phyloP scores from a whole-genome alignment of 2,113 vertebrate species.

The Hiodon alosoides region DNA sequence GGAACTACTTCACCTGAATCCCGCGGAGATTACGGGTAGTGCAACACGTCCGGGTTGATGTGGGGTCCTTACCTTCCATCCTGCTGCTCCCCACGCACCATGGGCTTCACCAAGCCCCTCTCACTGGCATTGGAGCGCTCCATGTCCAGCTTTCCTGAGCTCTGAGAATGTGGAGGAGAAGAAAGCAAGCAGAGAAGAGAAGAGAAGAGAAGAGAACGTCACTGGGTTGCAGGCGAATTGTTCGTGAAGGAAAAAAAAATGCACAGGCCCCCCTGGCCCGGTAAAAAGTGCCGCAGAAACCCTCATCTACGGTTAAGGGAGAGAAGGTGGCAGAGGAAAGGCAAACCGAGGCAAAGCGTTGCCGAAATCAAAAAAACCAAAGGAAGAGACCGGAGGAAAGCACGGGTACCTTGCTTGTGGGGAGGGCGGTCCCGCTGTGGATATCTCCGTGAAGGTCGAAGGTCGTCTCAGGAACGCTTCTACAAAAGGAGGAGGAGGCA shows the following conservation, averaged over 20 bases:
- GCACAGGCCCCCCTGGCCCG: no score
- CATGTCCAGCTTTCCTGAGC: slow-evolving; percentile 80
- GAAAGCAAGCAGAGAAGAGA: neutral
- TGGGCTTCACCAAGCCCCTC: slow-evolving; percentile 86
- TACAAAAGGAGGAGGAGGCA: slow-evolving; percentile 35
- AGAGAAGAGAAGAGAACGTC: slow-evolving; percentile 7
- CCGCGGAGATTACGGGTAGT: no score
- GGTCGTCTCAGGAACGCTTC: slow-evolving; percentile 83
- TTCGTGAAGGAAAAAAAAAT: no score
- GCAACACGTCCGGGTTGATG: neutral
- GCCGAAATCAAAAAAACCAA: neutral
- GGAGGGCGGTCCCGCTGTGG: slow-evolving; percentile 73
- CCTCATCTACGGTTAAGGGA: neutral
- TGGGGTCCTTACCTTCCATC: slow-evolving; percentile 70
- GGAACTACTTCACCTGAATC: no score
- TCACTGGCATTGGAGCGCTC: slow-evolving; percentile 67
- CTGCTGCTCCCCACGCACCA: slow-evolving; percentile 80
- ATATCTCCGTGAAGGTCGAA: slow-evolving; percentile 92
- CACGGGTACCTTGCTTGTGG: slow-evolving; percentile 80
- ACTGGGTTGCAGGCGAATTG: neutral
- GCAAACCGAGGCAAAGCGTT: neutral
- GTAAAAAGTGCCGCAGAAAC: neutral
- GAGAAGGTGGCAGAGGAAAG: neutral
- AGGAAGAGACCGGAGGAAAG: neutral
- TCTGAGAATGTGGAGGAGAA: slow-evolving; percentile 57